phyloP scores from a whole-genome alignment of 1,140 invertebrate genomes.

The Drosophila kohkoa region DNA sequence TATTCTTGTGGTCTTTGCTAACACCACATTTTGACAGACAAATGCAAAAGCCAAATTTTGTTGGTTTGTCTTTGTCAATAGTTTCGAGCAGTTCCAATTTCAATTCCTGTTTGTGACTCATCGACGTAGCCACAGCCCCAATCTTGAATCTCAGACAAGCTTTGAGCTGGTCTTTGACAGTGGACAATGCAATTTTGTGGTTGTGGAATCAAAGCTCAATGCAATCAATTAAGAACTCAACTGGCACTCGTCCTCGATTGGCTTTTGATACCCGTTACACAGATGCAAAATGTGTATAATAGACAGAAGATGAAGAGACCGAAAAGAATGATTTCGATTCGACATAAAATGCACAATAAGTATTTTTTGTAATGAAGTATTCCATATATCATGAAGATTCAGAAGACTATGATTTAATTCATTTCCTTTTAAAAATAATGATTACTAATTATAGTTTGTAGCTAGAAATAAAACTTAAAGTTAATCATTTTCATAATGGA shows the following conservation, averaged over 20 bases:
- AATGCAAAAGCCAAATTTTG: conserved; percentile 8
- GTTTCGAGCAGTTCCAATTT: conserved; percentile 48
- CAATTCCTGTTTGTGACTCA: conserved; percentile 79
- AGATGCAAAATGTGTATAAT: too few species aligned
- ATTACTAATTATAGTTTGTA: too few species aligned
- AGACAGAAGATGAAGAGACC: too few species aligned
- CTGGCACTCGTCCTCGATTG: conserved; percentile 7
- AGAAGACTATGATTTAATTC: too few species aligned
- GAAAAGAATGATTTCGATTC: too few species aligned
- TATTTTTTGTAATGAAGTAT: too few species aligned
- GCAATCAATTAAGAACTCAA: conserved; percentile 12
- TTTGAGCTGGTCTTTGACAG: background rate
- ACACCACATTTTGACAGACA: conserved; percentile 1
- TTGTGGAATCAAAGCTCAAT: background rate
- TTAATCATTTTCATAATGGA: too few species aligned
- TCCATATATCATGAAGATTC: too few species aligned
- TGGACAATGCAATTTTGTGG: background rate
- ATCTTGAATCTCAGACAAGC: conserved; percentile 26
- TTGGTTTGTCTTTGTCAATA: background rate
- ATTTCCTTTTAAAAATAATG: too few species aligned
- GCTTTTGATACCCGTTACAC: conserved; percentile 26
- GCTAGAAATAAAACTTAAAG: too few species aligned
- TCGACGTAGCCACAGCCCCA: conserved; percentile 30
- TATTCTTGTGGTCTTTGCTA: background rate
- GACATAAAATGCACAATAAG: too few species aligned